A percentile compares a stretch with the other conserved stretches of the same genome.
Evolutionary conservation across 2,797 vertebrate genomes (phyloP).

Genomic region (Salmo trutta): DNA sequence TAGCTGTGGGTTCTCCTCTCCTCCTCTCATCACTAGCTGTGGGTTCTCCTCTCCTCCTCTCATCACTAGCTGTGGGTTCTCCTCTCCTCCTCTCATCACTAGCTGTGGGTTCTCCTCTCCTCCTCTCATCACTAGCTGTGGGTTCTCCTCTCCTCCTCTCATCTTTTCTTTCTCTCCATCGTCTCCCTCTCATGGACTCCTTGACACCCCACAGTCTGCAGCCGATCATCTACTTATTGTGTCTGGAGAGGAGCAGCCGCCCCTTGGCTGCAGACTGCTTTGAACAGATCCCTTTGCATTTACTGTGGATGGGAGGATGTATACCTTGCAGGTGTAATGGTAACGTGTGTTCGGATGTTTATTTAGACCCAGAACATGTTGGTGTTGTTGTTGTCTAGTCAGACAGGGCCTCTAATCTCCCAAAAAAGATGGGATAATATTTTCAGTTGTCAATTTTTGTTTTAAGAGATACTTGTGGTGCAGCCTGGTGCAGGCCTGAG

Average conservation of each 20-base stretch:
- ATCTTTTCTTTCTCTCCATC: conserved; percentile 4
- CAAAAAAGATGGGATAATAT: no score
- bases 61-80: neutral
- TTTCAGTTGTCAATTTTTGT: neutral
- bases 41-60: neutral
- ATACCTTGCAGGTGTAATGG: neutral
- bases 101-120: conserved; percentile 1
- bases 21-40: neutral
- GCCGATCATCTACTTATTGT: neutral
- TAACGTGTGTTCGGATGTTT: no score
- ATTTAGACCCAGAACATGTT: neutral
- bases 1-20: neutral
- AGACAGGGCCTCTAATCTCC: no score
- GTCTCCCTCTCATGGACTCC: neutral
- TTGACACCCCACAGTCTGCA: neutral
- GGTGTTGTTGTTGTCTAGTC: neutral
- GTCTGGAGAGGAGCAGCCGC: conserved; percentile 5
- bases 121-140: neutral
- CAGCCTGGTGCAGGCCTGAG: no score
- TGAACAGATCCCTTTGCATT: conserved; percentile 43
- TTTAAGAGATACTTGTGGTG: neutral
- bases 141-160: neutral
- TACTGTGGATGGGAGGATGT: conserved; percentile 37
- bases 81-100: neutral
- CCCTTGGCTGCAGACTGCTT: conserved; percentile 4